Evolutionary conservation across 2,888 invertebrate species (phyloP).

Genomic region (Rotaria macrura): DNA sequence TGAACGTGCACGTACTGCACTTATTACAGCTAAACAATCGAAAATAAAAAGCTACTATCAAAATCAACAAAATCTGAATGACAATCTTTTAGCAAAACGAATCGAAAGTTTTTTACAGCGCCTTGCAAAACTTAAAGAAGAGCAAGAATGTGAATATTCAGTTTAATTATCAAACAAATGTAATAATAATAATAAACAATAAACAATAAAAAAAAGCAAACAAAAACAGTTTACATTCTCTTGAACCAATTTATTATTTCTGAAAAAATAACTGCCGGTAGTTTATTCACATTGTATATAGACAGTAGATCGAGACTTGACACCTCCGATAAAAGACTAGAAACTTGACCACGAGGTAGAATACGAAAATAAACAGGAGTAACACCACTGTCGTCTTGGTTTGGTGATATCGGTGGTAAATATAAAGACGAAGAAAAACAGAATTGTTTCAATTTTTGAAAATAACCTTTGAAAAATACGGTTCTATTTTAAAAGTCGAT

Average conservation of each 20-base stretch:
- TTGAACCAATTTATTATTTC: not conserved
- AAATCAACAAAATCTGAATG: not conserved
- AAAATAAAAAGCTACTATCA: not conserved
- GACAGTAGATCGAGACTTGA: slow-evolving; percentile 50
- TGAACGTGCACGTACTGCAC: not conserved
- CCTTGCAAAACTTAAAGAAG: not conserved
- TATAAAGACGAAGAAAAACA: slow-evolving; percentile 25
- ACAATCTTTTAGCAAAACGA: not conserved
- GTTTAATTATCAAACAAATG: too few species aligned
- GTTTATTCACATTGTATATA: slow-evolving; percentile 38
- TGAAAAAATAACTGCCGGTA: not conserved
- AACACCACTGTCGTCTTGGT: slow-evolving; percentile 36
- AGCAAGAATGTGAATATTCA: not conserved
- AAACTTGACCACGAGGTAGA: slow-evolving; percentile 48
- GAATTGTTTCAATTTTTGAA: slow-evolving; percentile 22
- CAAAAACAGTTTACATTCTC: not conserved
- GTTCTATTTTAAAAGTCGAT: too few species aligned
- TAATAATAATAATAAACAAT: too few species aligned
- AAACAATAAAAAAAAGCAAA: too few species aligned
- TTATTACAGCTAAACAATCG: not conserved
- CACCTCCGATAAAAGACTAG: slow-evolving; percentile 46
- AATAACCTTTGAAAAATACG: slow-evolving; percentile 22
- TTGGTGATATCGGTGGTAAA: slow-evolving; percentile 28
- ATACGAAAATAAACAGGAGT: slow-evolving; percentile 49
- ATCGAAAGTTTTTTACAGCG: not conserved